Conservation (phyloP, 2,888 invertebrate genomes). For the Eupsilia transversa region DNA sequence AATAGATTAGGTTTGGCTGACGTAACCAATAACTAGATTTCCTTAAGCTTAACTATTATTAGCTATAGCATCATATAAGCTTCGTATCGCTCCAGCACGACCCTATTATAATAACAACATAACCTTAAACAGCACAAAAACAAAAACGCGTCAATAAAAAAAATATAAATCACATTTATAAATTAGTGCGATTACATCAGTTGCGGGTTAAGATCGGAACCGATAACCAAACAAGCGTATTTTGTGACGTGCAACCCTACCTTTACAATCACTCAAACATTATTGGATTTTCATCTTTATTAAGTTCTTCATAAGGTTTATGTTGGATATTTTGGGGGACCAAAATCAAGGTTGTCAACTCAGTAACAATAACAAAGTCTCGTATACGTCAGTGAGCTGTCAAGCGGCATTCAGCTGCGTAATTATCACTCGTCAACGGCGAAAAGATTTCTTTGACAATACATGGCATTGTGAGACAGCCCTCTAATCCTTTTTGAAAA, state of each 20-base stretch:
- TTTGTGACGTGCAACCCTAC: conserved; percentile 60
- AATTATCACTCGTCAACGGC: conserved; percentile 82
- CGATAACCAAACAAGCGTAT: conserved; percentile 73
- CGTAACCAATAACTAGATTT: neutral
- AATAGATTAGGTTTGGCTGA: neutral
- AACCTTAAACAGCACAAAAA: conserved; percentile 52
- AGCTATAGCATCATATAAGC: conserved; percentile 25
- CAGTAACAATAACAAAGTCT: conserved; percentile 66
- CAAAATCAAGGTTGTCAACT: conserved; percentile 49
- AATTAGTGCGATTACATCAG: conserved; percentile 74
- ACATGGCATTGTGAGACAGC: conserved; percentile 73
- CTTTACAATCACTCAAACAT: conserved; percentile 13
- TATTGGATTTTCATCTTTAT: conserved; percentile 37
- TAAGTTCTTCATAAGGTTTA: rapidly evolving
- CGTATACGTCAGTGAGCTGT: conserved; percentile 71
- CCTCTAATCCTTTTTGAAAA: conserved; percentile 75
- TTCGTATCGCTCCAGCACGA: conserved; percentile 8
- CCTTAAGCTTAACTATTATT: neutral
- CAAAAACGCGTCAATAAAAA: conserved; percentile 66
- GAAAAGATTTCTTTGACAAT: conserved; percentile 81
- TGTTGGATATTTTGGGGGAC: neutral
- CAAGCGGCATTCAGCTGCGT: conserved; percentile 82
- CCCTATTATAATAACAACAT: conserved; percentile 27
- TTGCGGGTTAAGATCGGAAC: conserved; percentile 69
- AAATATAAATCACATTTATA: conserved; percentile 72